Base-by-base conservation (phyloP, 2,113 vertebrate genomes). In the Felis chaus region DNA sequence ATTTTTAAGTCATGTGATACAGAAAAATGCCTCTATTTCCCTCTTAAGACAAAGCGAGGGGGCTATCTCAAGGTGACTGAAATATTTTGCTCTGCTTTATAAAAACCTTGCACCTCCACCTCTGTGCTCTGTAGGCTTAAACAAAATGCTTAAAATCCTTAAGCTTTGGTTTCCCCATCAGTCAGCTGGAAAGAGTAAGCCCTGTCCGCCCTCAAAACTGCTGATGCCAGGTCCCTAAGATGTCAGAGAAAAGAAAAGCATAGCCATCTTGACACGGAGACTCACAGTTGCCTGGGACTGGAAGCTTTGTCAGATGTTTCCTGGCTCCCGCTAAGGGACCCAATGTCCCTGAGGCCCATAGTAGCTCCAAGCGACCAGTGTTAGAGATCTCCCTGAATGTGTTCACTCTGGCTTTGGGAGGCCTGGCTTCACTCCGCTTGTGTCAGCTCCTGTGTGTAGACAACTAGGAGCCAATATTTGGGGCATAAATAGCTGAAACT, bases 261-360 rank as follows among this genome's bases (percentile, higher is more conserved):
- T 65, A 89, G 25, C 18, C 0, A 0, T 55, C 39, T 39, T 21
- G 23, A 27, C 3, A 10, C 21, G 4, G 73, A 95, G 91, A 93
- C 25, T 53, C 36, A 10, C 33, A 66, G 66, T 61, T 11, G 33
- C 39, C 85, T 73, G 71, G 48, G 86, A 57, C 83, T 61, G 33
- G 36, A 63, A 94, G 39, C 69, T 95, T 71, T 25, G 41, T 97
- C 84, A 86, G 97, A 65, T 96, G 87, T 96, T 96, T 92, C 18
- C 68, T 95, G 96, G 92, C 84, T 92, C 65, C 21, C 2, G 33
- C 81, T 48, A 63, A 88, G 82, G 79, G 31, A 97, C 95, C 50
- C 1, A 0, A 74, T 98, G 95, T 97, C 96, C 84, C 78, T 0
- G 1, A 84, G 90, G 91, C 80, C 87, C 29, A 11, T 21, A 97